These are phyloP conservation scores for Tenthredo livida DNA, from an alignment of 2,888 invertebrate species.

Conservation along the genomic window DNA sequence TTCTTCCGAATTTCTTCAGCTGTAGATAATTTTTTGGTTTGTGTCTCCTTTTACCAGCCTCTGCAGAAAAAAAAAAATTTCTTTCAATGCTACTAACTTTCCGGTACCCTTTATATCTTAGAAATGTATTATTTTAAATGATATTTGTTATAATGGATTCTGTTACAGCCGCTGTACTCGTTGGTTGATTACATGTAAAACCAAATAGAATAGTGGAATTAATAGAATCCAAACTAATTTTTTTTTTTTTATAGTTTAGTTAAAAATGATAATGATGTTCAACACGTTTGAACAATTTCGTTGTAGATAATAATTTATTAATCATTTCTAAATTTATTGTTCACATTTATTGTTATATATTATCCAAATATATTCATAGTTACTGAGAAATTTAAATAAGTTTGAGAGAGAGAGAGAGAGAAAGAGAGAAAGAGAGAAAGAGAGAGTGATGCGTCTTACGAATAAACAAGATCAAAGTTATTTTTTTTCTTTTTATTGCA, in stretches of 20 bases:
- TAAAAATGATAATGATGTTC: slow-evolving; percentile 5
- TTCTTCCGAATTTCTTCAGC: slow-evolving; percentile 14
- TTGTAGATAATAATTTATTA: slow-evolving; percentile 18
- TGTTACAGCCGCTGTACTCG: slow-evolving; percentile 14
- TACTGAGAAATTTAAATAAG: background rate
- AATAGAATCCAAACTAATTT: slow-evolving; percentile 19
- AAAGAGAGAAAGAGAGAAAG: background rate
- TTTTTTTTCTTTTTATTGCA: background rate
- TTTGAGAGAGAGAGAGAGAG: too few species aligned
- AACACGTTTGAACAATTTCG: background rate
- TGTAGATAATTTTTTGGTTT: slow-evolving; percentile 17
- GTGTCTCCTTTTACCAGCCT: slow-evolving; percentile 27
- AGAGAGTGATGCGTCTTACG: background rate
- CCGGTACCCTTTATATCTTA: background rate
- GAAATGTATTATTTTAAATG: background rate
- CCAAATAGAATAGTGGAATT: slow-evolving; percentile 17
- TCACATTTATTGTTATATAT: background rate
- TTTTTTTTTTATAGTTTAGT: slow-evolving; percentile 14
- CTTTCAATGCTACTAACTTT: background rate
- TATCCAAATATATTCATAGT: slow-evolving; percentile 17
- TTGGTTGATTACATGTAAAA: slow-evolving; percentile 43
- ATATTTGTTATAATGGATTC: slow-evolving; percentile 22
- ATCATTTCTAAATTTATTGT: slow-evolving; percentile 27
- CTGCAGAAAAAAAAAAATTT: background rate
- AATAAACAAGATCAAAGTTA: background rate